Conservation (phyloP, 2,113 vertebrate species). For the Cepphus grylle region DNA sequence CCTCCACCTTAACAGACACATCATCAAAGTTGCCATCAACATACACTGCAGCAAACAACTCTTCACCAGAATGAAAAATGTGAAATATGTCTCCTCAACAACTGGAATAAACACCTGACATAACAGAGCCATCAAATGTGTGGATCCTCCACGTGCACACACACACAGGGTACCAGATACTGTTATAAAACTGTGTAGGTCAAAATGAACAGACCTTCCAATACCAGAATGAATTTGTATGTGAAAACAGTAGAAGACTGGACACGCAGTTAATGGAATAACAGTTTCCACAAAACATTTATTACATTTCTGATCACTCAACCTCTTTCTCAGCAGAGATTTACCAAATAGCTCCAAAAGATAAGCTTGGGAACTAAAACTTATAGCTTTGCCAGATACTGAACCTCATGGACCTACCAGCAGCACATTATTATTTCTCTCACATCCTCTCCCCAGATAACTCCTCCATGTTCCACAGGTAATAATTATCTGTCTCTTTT, state of each 20-base stretch:
- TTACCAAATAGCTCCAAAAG: not conserved
- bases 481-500: conserved; percentile 45
- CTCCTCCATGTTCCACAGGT: conserved; percentile 20
- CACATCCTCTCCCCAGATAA: not conserved
- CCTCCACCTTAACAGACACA: not conserved
- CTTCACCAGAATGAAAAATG: not conserved
- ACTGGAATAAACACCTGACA: not conserved
- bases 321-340: not conserved
- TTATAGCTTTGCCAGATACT: not conserved
- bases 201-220: not conserved
- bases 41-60: not conserved
- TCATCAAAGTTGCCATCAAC: not conserved
- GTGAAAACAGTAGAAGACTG: not conserved
- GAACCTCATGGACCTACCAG: not conserved
- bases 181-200: not conserved
- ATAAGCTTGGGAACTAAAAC: not conserved
- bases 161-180: not conserved
- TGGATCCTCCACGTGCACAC: not conserved
- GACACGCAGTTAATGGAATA: not conserved
- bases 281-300: not conserved
- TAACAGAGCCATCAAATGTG: not conserved
- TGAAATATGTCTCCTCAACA: not conserved
- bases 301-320: not conserved
- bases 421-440: conserved; percentile 4
- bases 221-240: not conserved